Evolutionary conservation across 2,797 vertebrate species (phyloP).

Genomic region (Synanceia verrucosa): DNA sequence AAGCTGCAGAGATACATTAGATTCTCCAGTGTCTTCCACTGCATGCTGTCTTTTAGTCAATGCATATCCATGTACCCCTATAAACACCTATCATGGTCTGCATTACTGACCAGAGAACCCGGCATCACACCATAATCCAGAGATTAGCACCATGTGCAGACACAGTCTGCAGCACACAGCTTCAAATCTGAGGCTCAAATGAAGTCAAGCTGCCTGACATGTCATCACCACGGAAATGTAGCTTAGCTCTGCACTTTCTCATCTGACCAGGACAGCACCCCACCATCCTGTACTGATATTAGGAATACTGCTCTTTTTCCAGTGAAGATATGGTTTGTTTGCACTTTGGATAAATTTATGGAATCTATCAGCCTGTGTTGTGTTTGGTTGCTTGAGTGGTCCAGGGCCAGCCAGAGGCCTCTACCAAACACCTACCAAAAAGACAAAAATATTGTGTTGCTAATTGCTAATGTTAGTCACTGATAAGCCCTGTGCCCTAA

Average conservation of each 20-base stretch:
- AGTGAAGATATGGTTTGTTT: neutral
- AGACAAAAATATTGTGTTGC: neutral
- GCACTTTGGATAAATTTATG: neutral
- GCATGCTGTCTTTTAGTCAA: conserved; percentile 15
- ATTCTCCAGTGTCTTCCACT: neutral
- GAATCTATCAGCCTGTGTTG: neutral
- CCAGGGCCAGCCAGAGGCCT: neutral
- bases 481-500: too few relatives aligned
- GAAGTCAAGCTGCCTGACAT: conserved; percentile 27
- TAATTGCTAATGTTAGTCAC: neutral
- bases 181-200: conserved; percentile 42
- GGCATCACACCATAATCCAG: conserved; percentile 47
- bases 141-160: conserved; percentile 51
- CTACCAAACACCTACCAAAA: neutral
- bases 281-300: neutral
- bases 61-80: conserved; percentile 25
- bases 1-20: neutral
- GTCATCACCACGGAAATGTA: conserved; percentile 20
- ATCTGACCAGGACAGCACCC: neutral
- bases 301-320: neutral
- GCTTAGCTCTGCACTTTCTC: conserved; percentile 1
- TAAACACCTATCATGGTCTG: conserved; percentile 39
- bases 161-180: conserved; percentile 6
- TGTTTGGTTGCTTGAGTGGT: neutral
- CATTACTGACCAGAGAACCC: conserved; percentile 22